Conservation (phyloP, 2,797 vertebrate species). For the Muscicapa striata region DNA sequence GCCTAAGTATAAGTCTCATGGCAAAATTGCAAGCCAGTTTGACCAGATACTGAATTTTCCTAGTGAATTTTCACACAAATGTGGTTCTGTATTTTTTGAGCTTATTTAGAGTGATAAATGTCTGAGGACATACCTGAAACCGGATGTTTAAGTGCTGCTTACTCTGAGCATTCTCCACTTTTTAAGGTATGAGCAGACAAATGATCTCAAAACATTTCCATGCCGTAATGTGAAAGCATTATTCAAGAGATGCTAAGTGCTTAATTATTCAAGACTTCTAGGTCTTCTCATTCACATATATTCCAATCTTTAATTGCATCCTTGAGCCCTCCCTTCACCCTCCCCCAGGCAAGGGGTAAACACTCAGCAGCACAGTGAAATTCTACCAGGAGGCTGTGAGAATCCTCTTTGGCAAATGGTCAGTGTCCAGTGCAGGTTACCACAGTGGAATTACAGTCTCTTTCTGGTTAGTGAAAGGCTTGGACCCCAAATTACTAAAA, state of each 20-base stretch:
- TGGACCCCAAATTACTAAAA: neutral
- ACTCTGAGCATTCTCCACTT: accelerated
- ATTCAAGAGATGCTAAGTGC: neutral
- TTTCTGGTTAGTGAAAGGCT: neutral
- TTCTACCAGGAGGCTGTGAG: no score
- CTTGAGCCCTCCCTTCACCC: neutral
- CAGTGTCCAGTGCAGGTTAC: neutral
- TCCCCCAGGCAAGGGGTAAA: no score
- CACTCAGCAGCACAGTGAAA: no score
- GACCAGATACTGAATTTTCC: neutral
- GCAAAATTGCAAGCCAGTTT: neutral
- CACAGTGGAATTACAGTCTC: neutral
- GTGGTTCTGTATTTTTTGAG: neutral
- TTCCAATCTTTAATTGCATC: neutral
- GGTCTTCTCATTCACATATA: neutral
- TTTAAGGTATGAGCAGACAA: neutral
- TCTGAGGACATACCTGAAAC: neutral
- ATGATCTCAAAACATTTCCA: neutral
- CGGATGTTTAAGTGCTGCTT: neutral
- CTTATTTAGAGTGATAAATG: neutral
- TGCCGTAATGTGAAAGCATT: neutral
- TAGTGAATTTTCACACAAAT: neutral
- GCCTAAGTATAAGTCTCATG: neutral
- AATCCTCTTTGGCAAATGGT: neutral
- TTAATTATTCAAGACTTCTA: neutral